Evolutionary conservation across 1,140 invertebrate species (phyloP).

Genomic region (Aphidius gifuensis): DNA sequence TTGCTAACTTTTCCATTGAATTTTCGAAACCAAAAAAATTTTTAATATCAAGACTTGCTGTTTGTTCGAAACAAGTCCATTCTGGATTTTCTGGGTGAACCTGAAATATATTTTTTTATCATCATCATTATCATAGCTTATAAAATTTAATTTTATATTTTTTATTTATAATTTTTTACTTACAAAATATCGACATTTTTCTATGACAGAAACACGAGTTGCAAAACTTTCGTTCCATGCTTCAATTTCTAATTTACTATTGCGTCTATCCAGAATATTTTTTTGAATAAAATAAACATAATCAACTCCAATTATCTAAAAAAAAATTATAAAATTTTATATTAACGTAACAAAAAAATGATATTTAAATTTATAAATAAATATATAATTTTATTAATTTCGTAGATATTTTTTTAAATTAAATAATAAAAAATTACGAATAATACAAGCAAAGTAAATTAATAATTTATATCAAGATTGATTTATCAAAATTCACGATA

Average conservation of each 20-base stretch:
- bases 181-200: constrained; percentile 91
- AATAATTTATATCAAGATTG: too few species aligned
- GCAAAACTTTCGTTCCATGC: constrained; percentile 93
- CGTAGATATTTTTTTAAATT: too few species aligned
- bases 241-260: constrained; percentile 83
- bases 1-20: constrained; percentile 93
- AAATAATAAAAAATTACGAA: too few species aligned
- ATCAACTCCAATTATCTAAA: constrained; percentile 91
- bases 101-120: constrained; percentile 40
- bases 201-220: constrained; percentile 79
- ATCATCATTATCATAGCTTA: neutral
- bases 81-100: constrained; percentile 91
- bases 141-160: neutral
- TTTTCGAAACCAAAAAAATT: constrained; percentile 96
- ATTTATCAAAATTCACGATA: too few species aligned
- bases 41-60: constrained; percentile 89
- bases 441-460: too few species aligned
- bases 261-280: constrained; percentile 80
- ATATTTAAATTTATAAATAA: too few species aligned
- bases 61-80: constrained; percentile 98
- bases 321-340: constrained; percentile 40
- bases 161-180: constrained; percentile 52
- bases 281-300: constrained; percentile 90
- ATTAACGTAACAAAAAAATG: too few species aligned
- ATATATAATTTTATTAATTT: too few species aligned